phyloP scores from a whole-genome alignment of 2,113 vertebrate genomes.

The Strigops habroptila region DNA sequence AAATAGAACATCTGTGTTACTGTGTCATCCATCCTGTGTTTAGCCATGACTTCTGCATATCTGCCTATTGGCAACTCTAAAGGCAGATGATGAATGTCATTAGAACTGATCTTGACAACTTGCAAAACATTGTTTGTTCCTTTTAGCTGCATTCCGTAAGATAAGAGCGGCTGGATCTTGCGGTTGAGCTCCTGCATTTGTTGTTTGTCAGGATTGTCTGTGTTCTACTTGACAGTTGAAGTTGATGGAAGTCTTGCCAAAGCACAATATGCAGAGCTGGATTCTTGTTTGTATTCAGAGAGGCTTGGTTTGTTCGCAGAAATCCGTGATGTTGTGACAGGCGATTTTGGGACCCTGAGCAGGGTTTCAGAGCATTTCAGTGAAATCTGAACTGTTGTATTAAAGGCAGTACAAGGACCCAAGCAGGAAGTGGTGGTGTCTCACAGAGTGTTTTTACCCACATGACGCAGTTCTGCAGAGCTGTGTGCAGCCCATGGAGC shows the following conservation, averaged over 20 bases:
- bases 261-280: not conserved
- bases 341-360: not conserved
- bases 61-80: not conserved
- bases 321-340: not conserved
- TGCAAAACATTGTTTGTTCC: not conserved
- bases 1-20: not conserved
- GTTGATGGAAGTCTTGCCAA: not conserved
- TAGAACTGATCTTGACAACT: not conserved
- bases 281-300: not conserved
- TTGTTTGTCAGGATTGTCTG: not conserved
- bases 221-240: not conserved
- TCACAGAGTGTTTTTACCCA: not conserved
- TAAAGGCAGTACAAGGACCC: not conserved
- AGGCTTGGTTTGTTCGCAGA: not conserved
- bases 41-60: not conserved
- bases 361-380: not conserved
- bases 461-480: fast-evolving
- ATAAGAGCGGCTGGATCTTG: not conserved
- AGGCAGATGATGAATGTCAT: not conserved
- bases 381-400: not conserved
- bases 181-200: not conserved
- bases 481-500: not conserved
- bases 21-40: not conserved
- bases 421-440: not conserved
- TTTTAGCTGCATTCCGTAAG: not conserved